These are phyloP conservation scores for Gnatocerus cornutus DNA, from an alignment of 2,888 invertebrate species.

Conservation along the genomic window DNA sequence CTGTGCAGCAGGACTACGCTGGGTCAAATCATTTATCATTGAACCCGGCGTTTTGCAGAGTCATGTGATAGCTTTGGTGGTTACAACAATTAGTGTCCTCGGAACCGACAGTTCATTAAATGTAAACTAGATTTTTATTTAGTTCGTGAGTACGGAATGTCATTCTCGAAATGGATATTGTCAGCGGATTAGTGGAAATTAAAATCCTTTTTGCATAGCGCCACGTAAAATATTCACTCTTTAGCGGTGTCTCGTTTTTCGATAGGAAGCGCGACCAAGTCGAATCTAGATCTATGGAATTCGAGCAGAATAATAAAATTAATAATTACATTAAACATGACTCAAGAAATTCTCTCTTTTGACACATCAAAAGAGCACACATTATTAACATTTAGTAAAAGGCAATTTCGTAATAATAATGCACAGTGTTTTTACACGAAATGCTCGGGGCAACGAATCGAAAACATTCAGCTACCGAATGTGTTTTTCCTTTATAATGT, in stretches of 20 bases:
- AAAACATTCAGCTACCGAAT: conserved; percentile 45
- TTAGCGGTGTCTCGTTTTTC: conserved; percentile 14
- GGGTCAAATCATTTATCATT: conserved; percentile 65
- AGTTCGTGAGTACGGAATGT: conserved; percentile 43
- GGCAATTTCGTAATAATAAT: conserved; percentile 37
- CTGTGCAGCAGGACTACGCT: conserved; percentile 23
- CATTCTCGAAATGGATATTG: conserved; percentile 48
- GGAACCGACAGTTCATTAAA: conserved; percentile 55
- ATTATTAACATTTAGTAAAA: conserved; percentile 33
- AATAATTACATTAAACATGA: conserved; percentile 16
- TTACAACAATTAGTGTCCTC: conserved; percentile 55
- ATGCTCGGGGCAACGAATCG: conserved; percentile 28
- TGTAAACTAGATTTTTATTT: conserved; percentile 53
- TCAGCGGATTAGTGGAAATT: conserved; percentile 45
- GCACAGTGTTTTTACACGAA: conserved; percentile 34
- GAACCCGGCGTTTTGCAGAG: conserved; percentile 62
- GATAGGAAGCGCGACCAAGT: conserved; percentile 10
- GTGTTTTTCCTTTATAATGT: conserved; percentile 36
- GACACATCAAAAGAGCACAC: conserved; percentile 1
- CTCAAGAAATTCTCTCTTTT: conserved; percentile 8
- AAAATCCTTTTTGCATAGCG: conserved; percentile 28
- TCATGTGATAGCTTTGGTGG: conserved; percentile 62
- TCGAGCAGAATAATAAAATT: conserved; percentile 10
- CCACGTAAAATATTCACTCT: conserved; percentile 7
- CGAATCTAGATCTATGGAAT: conserved; percentile 14